A percentile compares a stretch with the other conserved stretches of the same genome.
These are phyloP conservation scores for Falco cherrug DNA, from an alignment of 2,797 vertebrate species.

Conservation along the genomic window DNA sequence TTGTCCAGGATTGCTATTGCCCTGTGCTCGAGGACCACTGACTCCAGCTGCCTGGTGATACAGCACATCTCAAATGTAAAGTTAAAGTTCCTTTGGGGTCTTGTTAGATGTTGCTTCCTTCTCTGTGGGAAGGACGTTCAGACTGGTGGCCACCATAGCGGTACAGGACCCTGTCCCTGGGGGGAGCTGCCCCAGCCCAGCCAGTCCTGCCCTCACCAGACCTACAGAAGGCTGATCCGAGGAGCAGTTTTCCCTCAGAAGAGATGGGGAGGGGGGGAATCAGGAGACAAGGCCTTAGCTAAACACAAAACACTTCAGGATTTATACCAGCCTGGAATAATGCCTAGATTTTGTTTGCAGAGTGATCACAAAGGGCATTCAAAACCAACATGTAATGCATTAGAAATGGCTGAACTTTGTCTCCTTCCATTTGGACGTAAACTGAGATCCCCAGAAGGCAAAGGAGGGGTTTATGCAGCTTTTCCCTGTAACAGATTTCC, in stretches of 20 bases:
- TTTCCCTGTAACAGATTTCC: neutral
- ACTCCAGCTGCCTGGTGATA: neutral
- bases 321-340: neutral
- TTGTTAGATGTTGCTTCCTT: neutral
- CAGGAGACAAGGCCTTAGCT: neutral
- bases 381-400: neutral
- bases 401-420: neutral
- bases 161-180: no score
- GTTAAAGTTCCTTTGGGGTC: neutral
- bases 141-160: accelerated
- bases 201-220: neutral
- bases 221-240: neutral
- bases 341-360: neutral
- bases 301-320: neutral
- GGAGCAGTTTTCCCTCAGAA: neutral
- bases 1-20: neutral
- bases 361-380: neutral
- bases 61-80: neutral
- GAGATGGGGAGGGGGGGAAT: accelerated
- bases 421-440: neutral
- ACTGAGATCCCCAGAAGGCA: neutral
- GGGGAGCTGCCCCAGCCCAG: neutral
- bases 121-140: neutral
- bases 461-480: neutral
- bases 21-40: neutral